Evolutionary conservation across 2,888 invertebrate species (phyloP).

Genomic region (Eustalomyia histrio): DNA sequence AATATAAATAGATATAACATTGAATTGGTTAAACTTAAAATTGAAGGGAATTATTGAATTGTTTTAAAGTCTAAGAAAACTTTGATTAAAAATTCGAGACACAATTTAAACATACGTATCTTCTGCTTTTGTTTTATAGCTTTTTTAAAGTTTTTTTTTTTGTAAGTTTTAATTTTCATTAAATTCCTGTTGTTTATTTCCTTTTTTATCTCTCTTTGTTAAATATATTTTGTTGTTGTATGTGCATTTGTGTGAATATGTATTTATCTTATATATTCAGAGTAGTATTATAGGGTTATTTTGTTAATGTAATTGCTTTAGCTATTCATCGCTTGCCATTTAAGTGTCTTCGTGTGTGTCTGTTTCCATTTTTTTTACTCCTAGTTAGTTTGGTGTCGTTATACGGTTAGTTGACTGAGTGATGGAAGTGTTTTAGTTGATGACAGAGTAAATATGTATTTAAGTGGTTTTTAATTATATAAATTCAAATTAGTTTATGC

Average conservation of each 20-base stretch:
- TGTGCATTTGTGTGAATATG: neutral
- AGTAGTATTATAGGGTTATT: constrained; percentile 30
- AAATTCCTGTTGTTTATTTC: too few species aligned
- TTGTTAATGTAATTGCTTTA: constrained; percentile 44
- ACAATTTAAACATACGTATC: too few species aligned
- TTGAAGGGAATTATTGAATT: too few species aligned
- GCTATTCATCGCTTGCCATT: constrained; percentile 23
- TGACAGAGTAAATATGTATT: constrained; percentile 42
- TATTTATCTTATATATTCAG: neutral
- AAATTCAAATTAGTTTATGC: neutral
- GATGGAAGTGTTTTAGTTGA: constrained; percentile 34
- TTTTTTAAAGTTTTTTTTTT: too few species aligned
- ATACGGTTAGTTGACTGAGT: constrained; percentile 9
- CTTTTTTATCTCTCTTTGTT: too few species aligned
- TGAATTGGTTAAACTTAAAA: too few species aligned
- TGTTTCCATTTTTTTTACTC: constrained; percentile 11
- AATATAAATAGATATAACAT: too few species aligned
- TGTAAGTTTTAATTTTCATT: too few species aligned
- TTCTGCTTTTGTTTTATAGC: too few species aligned
- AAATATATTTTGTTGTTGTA: too few species aligned
- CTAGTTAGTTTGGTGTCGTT: constrained; percentile 9
- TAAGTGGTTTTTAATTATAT: constrained; percentile 52
- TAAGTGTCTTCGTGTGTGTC: neutral
- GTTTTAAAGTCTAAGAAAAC: too few species aligned
- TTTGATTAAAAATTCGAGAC: too few species aligned